Conservation (phyloP, 2,797 vertebrate genomes). For the Columba guinea region DNA sequence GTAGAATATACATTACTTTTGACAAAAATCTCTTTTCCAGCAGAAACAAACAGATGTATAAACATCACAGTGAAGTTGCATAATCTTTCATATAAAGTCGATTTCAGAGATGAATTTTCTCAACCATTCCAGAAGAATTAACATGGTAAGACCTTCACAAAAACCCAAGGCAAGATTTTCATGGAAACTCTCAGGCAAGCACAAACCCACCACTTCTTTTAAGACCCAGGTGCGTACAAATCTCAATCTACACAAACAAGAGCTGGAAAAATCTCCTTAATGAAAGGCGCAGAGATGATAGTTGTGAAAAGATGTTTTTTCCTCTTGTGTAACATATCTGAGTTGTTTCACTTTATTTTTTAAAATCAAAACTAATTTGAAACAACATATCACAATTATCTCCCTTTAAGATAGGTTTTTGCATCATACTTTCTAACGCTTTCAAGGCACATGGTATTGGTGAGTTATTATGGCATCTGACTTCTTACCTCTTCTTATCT, state of each 20-base stretch:
- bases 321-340: not conserved
- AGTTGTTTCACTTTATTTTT: not conserved
- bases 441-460: not conserved
- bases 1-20: not conserved
- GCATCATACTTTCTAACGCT: not conserved
- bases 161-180: not conserved
- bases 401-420: not conserved
- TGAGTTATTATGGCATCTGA: not conserved
- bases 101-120: not conserved
- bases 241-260: not conserved
- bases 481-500: not conserved
- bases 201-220: not conserved
- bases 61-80: not conserved
- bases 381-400: not conserved
- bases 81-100: not conserved
- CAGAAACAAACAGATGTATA: accelerated
- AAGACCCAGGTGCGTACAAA: not conserved
- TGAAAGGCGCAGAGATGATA: not conserved
- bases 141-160: not conserved
- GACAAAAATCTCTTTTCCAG: not conserved
- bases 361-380: too few relatives aligned
- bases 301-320: accelerated
- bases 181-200: not conserved
- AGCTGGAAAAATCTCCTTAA: not conserved
- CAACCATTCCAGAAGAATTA: not conserved